Base-by-base conservation (phyloP, 1,140 invertebrate genomes). In the Parapsyche elsis region DNA sequence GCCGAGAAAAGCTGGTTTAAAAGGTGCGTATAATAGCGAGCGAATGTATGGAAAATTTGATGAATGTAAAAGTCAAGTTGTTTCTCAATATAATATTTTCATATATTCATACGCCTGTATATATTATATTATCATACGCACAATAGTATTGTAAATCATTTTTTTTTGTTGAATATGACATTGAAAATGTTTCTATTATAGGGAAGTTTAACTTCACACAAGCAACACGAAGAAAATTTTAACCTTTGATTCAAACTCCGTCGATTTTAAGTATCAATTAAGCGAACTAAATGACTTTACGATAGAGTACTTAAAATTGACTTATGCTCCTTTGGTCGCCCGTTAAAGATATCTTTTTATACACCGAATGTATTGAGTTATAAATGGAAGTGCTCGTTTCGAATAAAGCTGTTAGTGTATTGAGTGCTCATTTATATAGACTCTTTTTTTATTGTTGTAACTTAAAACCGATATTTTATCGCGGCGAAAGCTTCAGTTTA, bases 41-140 rank as follows among this genome's bases (percentile, higher is more conserved):
- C 16, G 21, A 21, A 21, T 21, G 57, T 61, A 61, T 61, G 16
- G 57, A 61, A 61, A 61, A 61, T 21, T 61, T 61, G 57, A 61
- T 61, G 57, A 61, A 61, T 61, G 57, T 61, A 61, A 61, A 57
- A 61, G 57, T 61, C 57, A 21, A 61, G 21, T 38, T 38, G 30
- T 38, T 38, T 38, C 30, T 38, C 30, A 38, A 38, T 38, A 38
- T 38, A 4, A 38, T 4, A 38, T 38, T 4, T 38, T 38, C 1
- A 38, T 7, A 38, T 7, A 38, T 38, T 38, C 7, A 38, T 38
- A n/a, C n/a, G n/a, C n/a, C n/a, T n/a, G n/a, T n/a, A n/a, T 38
- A 4, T 38, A 38, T 38, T 38, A 38, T 38, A 38, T 38, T 38
- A 38, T 38, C n/a, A n/a, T n/a, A n/a, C n/a, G n/a, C n/a, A n/a